Evolutionary conservation across 2,888 invertebrate genomes (phyloP), one percentile per base, ranked within the genome.

Genomic region (Oligia latruncula): DNA sequence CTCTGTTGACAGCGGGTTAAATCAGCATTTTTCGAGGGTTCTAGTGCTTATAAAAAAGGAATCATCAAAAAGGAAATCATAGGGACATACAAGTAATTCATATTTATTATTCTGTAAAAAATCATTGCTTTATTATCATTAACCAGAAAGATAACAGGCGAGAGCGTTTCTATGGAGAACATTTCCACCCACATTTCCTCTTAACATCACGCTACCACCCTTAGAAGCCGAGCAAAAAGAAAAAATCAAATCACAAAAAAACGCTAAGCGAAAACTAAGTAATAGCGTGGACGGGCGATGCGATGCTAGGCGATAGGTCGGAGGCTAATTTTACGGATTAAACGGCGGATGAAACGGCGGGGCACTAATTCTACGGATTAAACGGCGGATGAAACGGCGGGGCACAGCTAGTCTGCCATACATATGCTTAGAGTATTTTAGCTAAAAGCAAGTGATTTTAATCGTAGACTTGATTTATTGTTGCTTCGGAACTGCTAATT

Each of bases 381-480:
- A 60, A n/a, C 2, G 11, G 4, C n/a, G n/a, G 58, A n/a, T 60
- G 58, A 60, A 60, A 60, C 20, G 11, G 20, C 20, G 13, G 20
- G 43, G 0, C 6, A 20, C 20, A 72, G 4, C 20, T 13, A 29
- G 71, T 60, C 62, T 66, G 46, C 58, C 13, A 43, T 52, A 62
- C 43, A 65, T 65, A 81, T 35, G 43, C 66, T 75, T 77, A 40
- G 43, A 55, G 65, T 74, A 70, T 70, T 84, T 81, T 82, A 73
- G 72, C 72, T 79, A 85, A 79, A 77, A 87, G 62, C 83, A 77
- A 77, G 78, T 71, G 84, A 86, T 87, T 77, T 85, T 87, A 75
- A 82, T 87, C 79, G 66, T 29, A 43, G 74, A 71, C 78, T 82
- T 78, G 85, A 85, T 85, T 87, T 85, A 85, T 77, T 87, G 49